Conservation (phyloP, 2,113 vertebrate genomes). For the Dermatemys mawii region DNA sequence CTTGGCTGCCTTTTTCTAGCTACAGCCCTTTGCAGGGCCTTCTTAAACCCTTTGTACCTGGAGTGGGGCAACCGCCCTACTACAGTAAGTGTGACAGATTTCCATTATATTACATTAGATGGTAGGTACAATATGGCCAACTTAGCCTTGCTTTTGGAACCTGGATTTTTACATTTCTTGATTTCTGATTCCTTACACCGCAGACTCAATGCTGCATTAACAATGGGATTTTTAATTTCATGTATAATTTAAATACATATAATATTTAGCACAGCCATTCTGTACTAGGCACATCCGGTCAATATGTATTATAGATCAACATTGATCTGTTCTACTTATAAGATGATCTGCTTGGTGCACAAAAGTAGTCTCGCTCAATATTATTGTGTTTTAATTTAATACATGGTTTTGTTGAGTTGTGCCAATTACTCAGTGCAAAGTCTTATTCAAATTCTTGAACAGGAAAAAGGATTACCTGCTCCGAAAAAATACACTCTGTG, state of each 20-base stretch:
- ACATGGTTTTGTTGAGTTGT: neutral
- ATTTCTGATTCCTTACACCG: neutral
- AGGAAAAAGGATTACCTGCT: neutral
- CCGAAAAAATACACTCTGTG: neutral
- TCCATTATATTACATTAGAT: neutral
- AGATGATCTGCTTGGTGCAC: neutral
- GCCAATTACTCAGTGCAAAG: neutral
- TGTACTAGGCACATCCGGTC: neutral
- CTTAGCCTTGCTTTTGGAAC: neutral
- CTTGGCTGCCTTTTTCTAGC: no score
- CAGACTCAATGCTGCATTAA: neutral
- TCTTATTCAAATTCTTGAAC: neutral
- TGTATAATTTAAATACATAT: neutral
- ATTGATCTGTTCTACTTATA: fast-evolving
- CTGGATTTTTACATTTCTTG: neutral
- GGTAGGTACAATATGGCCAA: neutral
- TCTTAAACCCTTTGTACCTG: no score
- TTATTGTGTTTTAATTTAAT: neutral
- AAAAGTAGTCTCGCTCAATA: neutral
- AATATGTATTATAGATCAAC: neutral
- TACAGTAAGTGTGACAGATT: neutral
- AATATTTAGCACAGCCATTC: neutral
- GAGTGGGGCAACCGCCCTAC: no score
- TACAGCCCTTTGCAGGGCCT: no score
- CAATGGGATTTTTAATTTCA: neutral